Evolutionary conservation across 2,888 invertebrate genomes (phyloP).

Genomic region (Eulithis prunata): DNA sequence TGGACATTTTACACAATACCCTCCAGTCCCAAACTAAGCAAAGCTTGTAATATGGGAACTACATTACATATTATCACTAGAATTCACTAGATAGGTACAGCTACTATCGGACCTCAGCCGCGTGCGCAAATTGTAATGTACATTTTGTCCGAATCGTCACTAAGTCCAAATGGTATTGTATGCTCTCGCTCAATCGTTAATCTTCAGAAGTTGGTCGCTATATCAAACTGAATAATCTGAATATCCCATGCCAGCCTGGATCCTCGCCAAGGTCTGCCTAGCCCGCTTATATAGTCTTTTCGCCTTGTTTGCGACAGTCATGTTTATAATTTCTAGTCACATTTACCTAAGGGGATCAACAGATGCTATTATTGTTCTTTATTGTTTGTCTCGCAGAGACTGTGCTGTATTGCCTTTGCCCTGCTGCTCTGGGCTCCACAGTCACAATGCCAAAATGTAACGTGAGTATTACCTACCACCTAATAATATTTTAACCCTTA

Average conservation of each 20-base stretch:
- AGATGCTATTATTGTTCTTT: neutral
- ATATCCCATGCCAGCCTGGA: constrained; percentile 53
- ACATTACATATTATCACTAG: too few species aligned
- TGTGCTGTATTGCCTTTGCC: constrained; percentile 66
- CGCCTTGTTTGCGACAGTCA: constrained; percentile 59
- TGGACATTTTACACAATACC: too few species aligned
- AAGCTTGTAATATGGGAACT: too few species aligned
- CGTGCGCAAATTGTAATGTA: neutral
- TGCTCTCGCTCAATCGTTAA: constrained; percentile 23
- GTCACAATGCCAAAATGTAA: constrained; percentile 66
- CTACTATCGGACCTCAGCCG: too few species aligned
- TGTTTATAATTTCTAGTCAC: constrained; percentile 28
- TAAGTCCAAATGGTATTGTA: neutral
- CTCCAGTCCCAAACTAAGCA: too few species aligned
- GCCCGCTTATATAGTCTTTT: constrained; percentile 57
- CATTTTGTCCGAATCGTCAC: too few species aligned
- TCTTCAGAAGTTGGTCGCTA: constrained; percentile 18
- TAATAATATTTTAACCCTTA: neutral
- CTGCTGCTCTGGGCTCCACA: constrained; percentile 63
- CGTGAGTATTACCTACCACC: constrained; percentile 60
- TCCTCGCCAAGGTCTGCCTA: constrained; percentile 71
- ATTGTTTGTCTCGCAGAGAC: constrained; percentile 62
- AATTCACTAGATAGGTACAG: too few species aligned
- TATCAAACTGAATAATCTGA: constrained; percentile 27
- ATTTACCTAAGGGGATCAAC: too few species aligned